phyloP scores from a whole-genome alignment of 2,113 vertebrate genomes.

The Meles meles region DNA sequence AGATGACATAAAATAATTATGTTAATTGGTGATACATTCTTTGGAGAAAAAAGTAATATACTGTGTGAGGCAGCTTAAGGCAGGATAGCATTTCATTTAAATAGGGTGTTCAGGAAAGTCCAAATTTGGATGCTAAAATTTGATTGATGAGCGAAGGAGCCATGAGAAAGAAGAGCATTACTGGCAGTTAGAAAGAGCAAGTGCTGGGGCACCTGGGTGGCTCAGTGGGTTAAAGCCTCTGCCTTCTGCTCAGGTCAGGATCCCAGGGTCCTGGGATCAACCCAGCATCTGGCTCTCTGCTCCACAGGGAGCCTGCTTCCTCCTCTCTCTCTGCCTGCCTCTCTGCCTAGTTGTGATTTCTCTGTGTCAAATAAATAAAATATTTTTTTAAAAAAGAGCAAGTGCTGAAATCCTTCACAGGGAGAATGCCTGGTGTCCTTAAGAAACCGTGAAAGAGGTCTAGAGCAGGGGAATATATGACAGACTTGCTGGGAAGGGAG shows the following conservation, averaged over 20 bases:
- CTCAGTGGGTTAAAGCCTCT: no score
- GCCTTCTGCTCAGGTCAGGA: no score
- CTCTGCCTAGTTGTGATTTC: no score
- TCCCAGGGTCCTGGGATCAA: no score
- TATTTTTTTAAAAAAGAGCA: no score
- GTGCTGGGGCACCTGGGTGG: no score
- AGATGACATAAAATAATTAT: background rate
- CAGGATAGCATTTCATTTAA: background rate
- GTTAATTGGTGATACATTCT: background rate
- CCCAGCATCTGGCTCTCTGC: no score
- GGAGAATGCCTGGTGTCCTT: background rate
- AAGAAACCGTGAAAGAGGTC: background rate
- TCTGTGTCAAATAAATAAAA: no score
- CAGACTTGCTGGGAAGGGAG: rapidly evolving
- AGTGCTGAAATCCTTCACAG: background rate
- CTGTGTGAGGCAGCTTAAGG: background rate
- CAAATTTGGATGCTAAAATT: background rate
- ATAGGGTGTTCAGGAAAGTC: background rate
- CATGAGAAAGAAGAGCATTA: background rate
- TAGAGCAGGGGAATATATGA: background rate
- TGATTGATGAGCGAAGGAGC: background rate
- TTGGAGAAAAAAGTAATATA: background rate
- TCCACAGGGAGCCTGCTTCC: no score
- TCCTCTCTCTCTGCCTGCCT: no score
- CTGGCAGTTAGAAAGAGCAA: background rate